Conservation (phyloP, 1,140 invertebrate species). For the Hirudo medicinalis region DNA sequence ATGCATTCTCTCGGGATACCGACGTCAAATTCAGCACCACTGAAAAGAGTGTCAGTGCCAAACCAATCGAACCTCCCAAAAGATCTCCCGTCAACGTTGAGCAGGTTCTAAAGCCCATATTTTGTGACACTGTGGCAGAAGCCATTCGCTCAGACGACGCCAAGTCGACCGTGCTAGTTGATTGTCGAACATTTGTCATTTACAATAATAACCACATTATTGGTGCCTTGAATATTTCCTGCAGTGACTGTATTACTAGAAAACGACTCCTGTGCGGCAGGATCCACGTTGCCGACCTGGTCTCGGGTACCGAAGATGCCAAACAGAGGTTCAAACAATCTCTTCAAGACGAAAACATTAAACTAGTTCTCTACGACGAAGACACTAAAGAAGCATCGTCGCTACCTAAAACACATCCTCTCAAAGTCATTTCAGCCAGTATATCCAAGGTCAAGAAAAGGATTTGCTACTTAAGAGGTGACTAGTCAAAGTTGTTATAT, state of each 20-base stretch:
- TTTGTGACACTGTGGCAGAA: background rate
- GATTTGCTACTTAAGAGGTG: conserved; percentile 56
- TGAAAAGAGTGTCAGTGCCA: background rate
- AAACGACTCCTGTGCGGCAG: conserved; percentile 55
- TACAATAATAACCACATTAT: conserved; percentile 59
- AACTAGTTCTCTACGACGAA: conserved; percentile 28
- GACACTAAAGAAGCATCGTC: conserved; percentile 28
- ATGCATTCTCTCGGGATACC: background rate
- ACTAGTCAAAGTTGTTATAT: too few species aligned
- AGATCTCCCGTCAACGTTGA: background rate
- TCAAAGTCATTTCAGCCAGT: conserved; percentile 54
- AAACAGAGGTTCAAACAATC: conserved; percentile 51
- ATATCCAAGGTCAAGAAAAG: conserved; percentile 57
- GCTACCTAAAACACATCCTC: conserved; percentile 48
- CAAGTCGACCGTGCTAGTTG: conserved; percentile 47
- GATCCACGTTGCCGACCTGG: conserved; percentile 53
- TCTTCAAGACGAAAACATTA: conserved; percentile 43
- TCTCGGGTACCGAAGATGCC: conserved; percentile 47
- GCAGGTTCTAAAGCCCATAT: background rate
- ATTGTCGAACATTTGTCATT: conserved; percentile 58
- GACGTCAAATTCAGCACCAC: background rate
- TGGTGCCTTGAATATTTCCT: conserved; percentile 61
- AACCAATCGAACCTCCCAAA: background rate
- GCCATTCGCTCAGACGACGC: background rate
- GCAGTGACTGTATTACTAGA: conserved; percentile 58